These are phyloP conservation scores for Porites cylindrica DNA, from an alignment of 92 coral and sea anemone genomes.

Conservation along the genomic window DNA sequence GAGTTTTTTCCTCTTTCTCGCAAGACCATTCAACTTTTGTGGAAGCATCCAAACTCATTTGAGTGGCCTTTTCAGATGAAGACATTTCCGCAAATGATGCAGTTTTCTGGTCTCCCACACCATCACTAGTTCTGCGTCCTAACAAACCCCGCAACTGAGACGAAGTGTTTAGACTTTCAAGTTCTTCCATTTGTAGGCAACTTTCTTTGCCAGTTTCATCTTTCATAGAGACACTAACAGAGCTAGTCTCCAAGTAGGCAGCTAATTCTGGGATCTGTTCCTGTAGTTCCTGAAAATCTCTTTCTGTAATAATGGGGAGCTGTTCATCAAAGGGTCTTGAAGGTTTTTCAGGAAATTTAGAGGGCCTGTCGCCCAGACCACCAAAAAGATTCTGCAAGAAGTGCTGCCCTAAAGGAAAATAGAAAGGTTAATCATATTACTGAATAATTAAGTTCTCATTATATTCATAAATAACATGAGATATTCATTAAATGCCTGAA, in stretches of 20 bases:
- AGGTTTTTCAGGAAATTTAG: slow-evolving; percentile 74
- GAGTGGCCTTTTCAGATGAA: slow-evolving; percentile 40
- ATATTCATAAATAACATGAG: no score
- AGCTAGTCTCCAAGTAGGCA: slow-evolving; percentile 59
- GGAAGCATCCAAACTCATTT: slow-evolving; percentile 81
- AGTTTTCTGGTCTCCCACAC: slow-evolving; percentile 17
- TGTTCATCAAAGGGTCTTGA: slow-evolving; percentile 81
- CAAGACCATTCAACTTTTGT: slow-evolving; percentile 68
- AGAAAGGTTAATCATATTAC: neutral
- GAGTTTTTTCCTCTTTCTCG: slow-evolving; percentile 26
- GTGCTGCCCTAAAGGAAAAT: slow-evolving; percentile 75
- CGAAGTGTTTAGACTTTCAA: slow-evolving; percentile 20
- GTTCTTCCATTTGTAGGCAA: slow-evolving; percentile 40
- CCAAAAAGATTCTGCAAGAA: slow-evolving; percentile 88
- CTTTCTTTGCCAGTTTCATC: slow-evolving; percentile 62
- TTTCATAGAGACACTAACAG: slow-evolving; percentile 76
- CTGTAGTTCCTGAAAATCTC: slow-evolving; percentile 78
- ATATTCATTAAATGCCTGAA: no score
- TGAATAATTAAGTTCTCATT: no score
- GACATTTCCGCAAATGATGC: slow-evolving; percentile 21
- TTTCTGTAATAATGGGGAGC: slow-evolving; percentile 82
- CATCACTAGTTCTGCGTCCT: slow-evolving; percentile 36
- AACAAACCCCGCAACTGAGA: slow-evolving; percentile 12
- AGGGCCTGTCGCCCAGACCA: slow-evolving; percentile 91
- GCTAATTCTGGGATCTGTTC: slow-evolving; percentile 77